Percentiles rank a stretch among this genome's conserved stretches.
phyloP scores from a whole-genome alignment of 1,140 invertebrate species.

The Hylyphantes graminicola region DNA sequence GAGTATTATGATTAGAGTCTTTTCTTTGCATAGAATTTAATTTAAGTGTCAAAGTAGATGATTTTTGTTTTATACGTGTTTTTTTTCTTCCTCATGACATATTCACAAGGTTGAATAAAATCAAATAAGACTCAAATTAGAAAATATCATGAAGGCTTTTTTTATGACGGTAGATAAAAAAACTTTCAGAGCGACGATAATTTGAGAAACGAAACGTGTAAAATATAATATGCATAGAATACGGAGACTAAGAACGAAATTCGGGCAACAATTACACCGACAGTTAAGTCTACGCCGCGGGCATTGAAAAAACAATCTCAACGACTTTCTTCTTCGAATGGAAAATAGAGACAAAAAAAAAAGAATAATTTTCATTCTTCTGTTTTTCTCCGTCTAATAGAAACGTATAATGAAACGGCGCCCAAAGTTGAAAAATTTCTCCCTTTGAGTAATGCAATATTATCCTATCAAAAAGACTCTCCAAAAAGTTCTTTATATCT shows the following conservation, averaged over 20 bases:
- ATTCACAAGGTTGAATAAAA: background rate
- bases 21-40: too few species aligned
- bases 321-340: conserved; percentile 24
- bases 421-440: conserved; percentile 44
- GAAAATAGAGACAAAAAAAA: background rate
- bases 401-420: conserved; percentile 53
- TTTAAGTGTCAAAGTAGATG: too few species aligned
- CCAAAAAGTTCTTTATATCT: conserved; percentile 10
- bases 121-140: conserved; percentile 20
- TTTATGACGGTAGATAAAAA: background rate
- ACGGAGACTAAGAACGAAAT: background rate
- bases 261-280: conserved; percentile 35
- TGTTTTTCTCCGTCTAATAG: conserved; percentile 58
- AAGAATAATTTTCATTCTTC: conserved; percentile 54
- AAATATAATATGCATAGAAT: conserved; percentile 36
- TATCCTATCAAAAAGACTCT: conserved; percentile 56
- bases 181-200: background rate
- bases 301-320: conserved; percentile 42
- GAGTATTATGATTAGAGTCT: too few species aligned
- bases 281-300: conserved; percentile 51
- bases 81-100: too few species aligned
- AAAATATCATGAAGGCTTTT: background rate
- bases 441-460: conserved; percentile 53
- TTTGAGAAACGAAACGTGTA: background rate
- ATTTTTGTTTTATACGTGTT: too few species aligned